phyloP scores from a whole-genome alignment of 2,888 invertebrate species.

The Nudaria mundana region DNA sequence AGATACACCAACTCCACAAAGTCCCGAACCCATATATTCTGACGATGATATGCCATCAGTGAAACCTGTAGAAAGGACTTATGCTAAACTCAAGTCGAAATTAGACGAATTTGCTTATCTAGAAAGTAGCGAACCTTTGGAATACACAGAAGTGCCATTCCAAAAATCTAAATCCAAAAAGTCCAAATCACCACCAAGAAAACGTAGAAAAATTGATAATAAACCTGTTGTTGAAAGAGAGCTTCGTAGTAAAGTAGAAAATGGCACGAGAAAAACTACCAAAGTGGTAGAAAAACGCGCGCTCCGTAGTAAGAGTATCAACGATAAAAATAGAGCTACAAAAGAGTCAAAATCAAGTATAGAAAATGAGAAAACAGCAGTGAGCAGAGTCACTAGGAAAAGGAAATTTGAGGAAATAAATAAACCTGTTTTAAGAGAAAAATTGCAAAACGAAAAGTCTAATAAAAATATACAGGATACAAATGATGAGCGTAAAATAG shows the following conservation, averaged over 20 bases:
- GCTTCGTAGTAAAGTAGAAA: constrained; percentile 41
- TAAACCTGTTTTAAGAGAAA: constrained; percentile 68
- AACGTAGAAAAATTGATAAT: constrained; percentile 63
- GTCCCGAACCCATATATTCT: constrained; percentile 42
- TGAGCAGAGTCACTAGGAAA: constrained; percentile 56
- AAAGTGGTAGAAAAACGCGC: constrained; percentile 33
- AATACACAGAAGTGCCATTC: constrained; percentile 62
- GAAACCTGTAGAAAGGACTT: constrained; percentile 70
- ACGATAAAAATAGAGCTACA: constrained; percentile 47
- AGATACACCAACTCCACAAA: constrained; percentile 55
- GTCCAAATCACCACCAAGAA: constrained; percentile 57
- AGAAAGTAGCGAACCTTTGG: constrained; percentile 63
- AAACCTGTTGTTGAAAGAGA: constrained; percentile 40
- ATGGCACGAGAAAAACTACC: constrained; percentile 19
- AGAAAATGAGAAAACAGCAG: constrained; percentile 61
- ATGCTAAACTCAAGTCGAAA: constrained; percentile 64
- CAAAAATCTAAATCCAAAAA: constrained; percentile 55
- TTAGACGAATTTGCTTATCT: constrained; percentile 71
- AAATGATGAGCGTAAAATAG: constrained; percentile 46
- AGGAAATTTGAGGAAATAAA: constrained; percentile 54
- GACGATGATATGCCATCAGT: constrained; percentile 55
- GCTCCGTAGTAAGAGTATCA: constrained; percentile 32
- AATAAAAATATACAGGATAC: constrained; percentile 40
- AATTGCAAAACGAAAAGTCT: constrained; percentile 62
- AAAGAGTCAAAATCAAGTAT: constrained; percentile 76